Conservation (phyloP, 2,888 invertebrate genomes). For the Miltochrista miniata region DNA sequence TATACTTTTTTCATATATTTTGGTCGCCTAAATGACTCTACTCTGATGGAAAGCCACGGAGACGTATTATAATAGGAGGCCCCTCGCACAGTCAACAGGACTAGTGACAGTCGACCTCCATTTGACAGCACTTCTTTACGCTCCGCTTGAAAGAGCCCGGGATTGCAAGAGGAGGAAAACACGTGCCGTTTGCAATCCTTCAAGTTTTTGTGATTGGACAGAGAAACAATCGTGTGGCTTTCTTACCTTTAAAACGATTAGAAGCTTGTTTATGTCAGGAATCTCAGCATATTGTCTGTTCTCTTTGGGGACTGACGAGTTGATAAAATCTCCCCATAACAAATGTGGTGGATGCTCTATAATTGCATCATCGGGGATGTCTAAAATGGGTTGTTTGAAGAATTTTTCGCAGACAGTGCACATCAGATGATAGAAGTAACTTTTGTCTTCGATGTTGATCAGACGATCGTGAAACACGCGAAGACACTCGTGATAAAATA, state of each 20-base stretch:
- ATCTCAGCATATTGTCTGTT: conserved; percentile 93
- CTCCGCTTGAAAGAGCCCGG: too few species aligned
- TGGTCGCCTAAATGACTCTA: too few species aligned
- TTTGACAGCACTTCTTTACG: too few species aligned
- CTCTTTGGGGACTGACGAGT: conserved; percentile 87
- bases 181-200: too few species aligned
- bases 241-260: conserved; percentile 86
- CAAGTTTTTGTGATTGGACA: too few species aligned
- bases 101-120: too few species aligned
- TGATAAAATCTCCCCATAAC: conserved; percentile 93
- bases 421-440: conserved; percentile 90
- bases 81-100: too few species aligned
- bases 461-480: conserved; percentile 96
- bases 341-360: conserved; percentile 86
- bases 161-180: too few species aligned
- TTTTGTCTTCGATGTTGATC: conserved; percentile 91
- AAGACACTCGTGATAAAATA: conserved; percentile 96
- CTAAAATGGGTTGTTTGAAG: conserved; percentile 85
- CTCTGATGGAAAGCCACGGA: too few species aligned
- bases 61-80: too few species aligned
- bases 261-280: conserved; percentile 87
- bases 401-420: conserved; percentile 85
- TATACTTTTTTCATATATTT: too few species aligned
- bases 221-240: too few species aligned
- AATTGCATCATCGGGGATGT: conserved; percentile 83